Base-by-base conservation (phyloP, 2,888 invertebrate genomes). In the Gibbula magus region DNA sequence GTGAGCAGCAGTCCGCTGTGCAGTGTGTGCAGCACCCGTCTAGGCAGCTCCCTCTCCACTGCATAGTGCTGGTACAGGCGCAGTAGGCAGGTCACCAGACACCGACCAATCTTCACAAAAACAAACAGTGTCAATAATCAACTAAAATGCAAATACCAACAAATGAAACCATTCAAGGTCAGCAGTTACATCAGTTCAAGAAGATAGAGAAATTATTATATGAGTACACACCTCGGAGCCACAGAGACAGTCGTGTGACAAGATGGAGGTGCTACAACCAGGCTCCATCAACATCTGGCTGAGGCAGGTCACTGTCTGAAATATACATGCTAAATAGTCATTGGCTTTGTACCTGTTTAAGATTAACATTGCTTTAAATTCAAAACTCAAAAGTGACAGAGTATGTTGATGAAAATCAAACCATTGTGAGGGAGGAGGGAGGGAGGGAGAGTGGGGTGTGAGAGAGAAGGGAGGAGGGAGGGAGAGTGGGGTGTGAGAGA, bases 1-100 rank as follows among this genome's bases (percentile, higher is more conserved):
- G 87, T 78, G n/a, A 87, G 61, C 20, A 80, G 82, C 74, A 86
- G 76, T 10, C 86, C 87, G 52, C 80, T 80, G 74, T 82, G 80
- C 13, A 88, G 79, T 10, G 82, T 76, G 22, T 45, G 51, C 56
- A 86, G 75, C 25, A 79, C 77, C 32, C 56, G 35, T 16, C 53
- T 29, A 29, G 53, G 39, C 16, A 18, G 10, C 52, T 74, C 54
- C 56, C 32, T 20, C 20, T 74, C 25, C 45, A 45, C 45, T 10
- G 45, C 5, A 52, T 74, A 52, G 25, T 52, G 51, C 39, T 74
- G 45, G 25, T 51, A 74, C 52, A 74, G 22, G 18, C 74, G 25
- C 8, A 39, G 51, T 25, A 74, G 10, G 20, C 20, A 51, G 7
- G 51, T 51, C 25, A 74, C 51, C 25, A 74, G 45, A 10, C 45